Conservation (phyloP, 2,888 invertebrate species). For the Electrophaes corylata region DNA sequence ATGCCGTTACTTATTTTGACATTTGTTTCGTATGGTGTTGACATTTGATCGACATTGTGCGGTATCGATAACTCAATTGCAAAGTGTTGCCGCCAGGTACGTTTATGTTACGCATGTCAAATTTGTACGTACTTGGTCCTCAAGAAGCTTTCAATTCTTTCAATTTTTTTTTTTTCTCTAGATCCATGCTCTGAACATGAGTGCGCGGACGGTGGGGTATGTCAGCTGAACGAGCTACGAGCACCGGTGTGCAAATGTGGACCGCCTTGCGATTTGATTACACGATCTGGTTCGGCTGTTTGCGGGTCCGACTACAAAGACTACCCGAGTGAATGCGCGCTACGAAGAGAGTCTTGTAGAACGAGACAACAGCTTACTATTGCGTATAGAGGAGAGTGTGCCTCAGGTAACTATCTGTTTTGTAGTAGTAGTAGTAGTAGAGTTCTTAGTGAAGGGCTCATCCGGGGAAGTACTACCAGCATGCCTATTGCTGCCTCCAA, state of each 20-base stretch:
- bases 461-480: no score
- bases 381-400: slow-evolving; percentile 92
- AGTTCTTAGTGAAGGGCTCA: no score
- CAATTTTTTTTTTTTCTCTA: slow-evolving; percentile 56
- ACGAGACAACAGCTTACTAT: slow-evolving; percentile 89
- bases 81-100: no score
- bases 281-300: slow-evolving; percentile 86
- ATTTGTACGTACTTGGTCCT: no score
- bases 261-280: slow-evolving; percentile 89
- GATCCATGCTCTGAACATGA: slow-evolving; percentile 93
- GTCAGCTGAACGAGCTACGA: slow-evolving; percentile 91
- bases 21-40: no score
- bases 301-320: slow-evolving; percentile 92
- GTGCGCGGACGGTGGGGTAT: slow-evolving; percentile 91
- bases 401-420: slow-evolving; percentile 84
- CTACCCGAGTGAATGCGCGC: slow-evolving; percentile 92
- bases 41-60: no score
- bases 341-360: slow-evolving; percentile 91
- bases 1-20: no score
- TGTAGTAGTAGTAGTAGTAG: no score
- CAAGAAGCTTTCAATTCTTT: no score
- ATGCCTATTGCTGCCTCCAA: no score
- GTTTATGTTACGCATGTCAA: no score
- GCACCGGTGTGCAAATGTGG: slow-evolving; percentile 92
- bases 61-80: no score